phyloP scores from a whole-genome alignment of 2,888 invertebrate species.

The Drosophila mayaguana region DNA sequence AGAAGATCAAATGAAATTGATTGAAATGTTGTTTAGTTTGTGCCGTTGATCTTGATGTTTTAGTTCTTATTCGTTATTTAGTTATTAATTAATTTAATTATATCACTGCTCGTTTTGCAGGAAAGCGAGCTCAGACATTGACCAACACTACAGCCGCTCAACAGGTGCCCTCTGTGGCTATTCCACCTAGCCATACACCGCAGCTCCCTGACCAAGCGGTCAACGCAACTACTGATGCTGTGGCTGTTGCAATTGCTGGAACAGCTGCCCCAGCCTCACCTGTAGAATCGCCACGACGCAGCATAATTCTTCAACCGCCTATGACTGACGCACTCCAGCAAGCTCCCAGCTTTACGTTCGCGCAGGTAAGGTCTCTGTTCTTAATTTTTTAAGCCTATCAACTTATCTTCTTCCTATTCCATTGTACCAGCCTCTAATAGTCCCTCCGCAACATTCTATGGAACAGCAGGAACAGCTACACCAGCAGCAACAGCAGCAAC shows the following conservation, averaged over 20 bases:
- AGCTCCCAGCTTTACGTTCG: constrained; percentile 74
- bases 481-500: not conserved
- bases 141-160: constrained; percentile 48
- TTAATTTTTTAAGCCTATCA: too few relatives aligned
- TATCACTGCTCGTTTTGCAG: constrained; percentile 58
- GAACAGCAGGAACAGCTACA: constrained; percentile 40
- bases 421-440: constrained; percentile 71
- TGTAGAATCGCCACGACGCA: constrained; percentile 81
- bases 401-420: not conserved
- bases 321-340: constrained; percentile 76
- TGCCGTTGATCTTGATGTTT: constrained; percentile 1
- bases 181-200: constrained; percentile 53
- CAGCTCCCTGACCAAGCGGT: constrained; percentile 18
- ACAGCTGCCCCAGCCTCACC: constrained; percentile 57
- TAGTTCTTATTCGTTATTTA: constrained; percentile 3
- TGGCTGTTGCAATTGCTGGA: constrained; percentile 2
- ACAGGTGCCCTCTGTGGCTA: constrained; percentile 63
- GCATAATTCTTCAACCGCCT: constrained; percentile 87
- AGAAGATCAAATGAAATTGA: constrained; percentile 25
- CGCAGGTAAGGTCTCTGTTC: constrained; percentile 72
- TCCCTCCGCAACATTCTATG: constrained; percentile 71
- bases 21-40: not conserved
- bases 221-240: not conserved
- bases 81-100: not conserved
- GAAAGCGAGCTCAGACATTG: constrained; percentile 80